Base-by-base conservation (phyloP, 1,140 invertebrate species). In the Bombus confusus region DNA sequence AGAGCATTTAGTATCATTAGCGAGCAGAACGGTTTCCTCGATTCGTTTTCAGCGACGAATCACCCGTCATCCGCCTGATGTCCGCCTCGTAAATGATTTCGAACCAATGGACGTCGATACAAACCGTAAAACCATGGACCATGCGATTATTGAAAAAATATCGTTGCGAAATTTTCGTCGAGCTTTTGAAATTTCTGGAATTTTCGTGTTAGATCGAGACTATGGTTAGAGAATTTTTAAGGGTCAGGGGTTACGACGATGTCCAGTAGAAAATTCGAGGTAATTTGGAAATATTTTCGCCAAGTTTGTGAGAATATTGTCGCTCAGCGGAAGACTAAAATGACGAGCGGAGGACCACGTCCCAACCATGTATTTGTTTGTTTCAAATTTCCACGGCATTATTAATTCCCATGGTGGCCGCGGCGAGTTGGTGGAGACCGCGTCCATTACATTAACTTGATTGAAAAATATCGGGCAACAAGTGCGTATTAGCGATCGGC, bases 401-500 rank as follows among this genome's bases (percentile, higher is more conserved):
- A 72, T 80, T 72, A 72, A 80, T 71, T 72, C 66, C 66, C 47
- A 31, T 13, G 37, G 25, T 10, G 2, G 4, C 66, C 25, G 6
- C 5, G 25, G 22, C 25, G 34, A 57, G 18, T 22, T 22, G 47
- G 43, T 13, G 12, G 25, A 71, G 25, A 31, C 47, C 68, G 41
- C 52, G 69, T 52, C 47, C 47, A 52, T 75, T 82, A 52, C 71
- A n/a, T 75, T 66, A 75, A 47, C 72, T 75, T 37, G 71, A 82
- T 75, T 52, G 80, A 75, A 59, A 82, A 75, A 75, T 47, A 75
- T 74, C 71, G 57, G 72, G 69, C 80, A 82, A 82, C 80, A 68
- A 83, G 73, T 76, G 81, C 81, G 62, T 57, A 83, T 83, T 66
- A 66, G 43, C 71, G 34, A 68, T 57, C 34, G 41, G 5, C 80